These are phyloP conservation scores for Dryadula phaetusa DNA, from an alignment of 2,888 invertebrate genomes.

Conservation along the genomic window DNA sequence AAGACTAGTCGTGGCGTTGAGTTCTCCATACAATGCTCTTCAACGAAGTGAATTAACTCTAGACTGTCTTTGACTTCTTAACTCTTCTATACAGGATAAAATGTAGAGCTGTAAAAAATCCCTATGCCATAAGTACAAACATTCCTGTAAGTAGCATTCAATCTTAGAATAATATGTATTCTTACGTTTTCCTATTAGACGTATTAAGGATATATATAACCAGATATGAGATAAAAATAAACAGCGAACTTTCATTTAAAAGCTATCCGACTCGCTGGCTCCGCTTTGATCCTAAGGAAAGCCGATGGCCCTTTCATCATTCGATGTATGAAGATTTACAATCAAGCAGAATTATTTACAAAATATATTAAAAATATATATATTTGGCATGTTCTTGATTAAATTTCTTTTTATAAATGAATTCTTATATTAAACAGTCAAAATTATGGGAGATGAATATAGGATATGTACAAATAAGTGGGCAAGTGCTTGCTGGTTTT, in stretches of 20 bases:
- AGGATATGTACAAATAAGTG: too few species aligned
- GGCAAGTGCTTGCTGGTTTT: too few species aligned
- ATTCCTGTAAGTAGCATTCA: too few species aligned
- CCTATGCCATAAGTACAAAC: too few species aligned
- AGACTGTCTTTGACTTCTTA: too few species aligned
- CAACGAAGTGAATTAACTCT: too few species aligned
- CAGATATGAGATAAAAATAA: slow-evolving; percentile 20
- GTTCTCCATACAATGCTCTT: too few species aligned
- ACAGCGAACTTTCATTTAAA: slow-evolving; percentile 27
- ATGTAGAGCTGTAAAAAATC: too few species aligned
- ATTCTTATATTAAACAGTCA: background rate
- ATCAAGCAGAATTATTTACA: slow-evolving; percentile 20
- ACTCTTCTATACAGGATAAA: too few species aligned
- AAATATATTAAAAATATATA: background rate
- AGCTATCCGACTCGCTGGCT: slow-evolving; percentile 25
- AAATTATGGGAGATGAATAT: too few species aligned
- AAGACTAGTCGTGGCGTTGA: too few species aligned
- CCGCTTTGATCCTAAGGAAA: slow-evolving; percentile 36
- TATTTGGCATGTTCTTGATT: background rate
- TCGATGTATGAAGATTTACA: slow-evolving; percentile 24
- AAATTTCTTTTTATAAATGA: background rate
- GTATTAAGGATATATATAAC: slow-evolving; percentile 4
- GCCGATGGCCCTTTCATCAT: slow-evolving; percentile 32
- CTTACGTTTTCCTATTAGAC: background rate
- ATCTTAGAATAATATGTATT: background rate